Base-by-base conservation (phyloP, 2,888 invertebrate genomes). In the Brachyopa scutellaris region DNA sequence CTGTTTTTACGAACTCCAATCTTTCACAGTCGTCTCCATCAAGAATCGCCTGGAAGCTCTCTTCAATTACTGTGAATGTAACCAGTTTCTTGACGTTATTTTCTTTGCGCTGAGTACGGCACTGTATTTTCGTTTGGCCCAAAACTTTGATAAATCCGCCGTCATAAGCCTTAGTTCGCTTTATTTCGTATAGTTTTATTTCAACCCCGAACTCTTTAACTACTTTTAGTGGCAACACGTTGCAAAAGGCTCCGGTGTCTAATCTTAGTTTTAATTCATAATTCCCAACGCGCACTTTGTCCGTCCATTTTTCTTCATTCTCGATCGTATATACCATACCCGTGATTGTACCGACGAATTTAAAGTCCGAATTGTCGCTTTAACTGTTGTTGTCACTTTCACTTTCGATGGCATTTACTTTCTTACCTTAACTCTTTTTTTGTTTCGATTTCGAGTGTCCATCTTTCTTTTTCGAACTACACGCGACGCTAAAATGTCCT, bases 121-220 rank as follows among this genome's bases (percentile, higher is more conserved):
- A 45, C 23, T 21, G 21, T 5, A 45, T 45, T 45, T 21, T 19
- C 13, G 21, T 21, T 2, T 23, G 11, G 2, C 45, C n/a, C 23
- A 45, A 45, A 45, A 45, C 23, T 11, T 45, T 23, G n/a, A 21
- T 45, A 21, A 45, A 45, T n/a, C 45, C 21, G 45, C 45, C 45
- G 45, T 45, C 45, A 0, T 45, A 45, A 3, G 45, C 19, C 3
- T 45, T 45, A 1, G n/a, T 45, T 45, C 45, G 21, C 21, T 45
- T 45, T 21, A 45, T 45, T 2, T 21, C 2, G 7, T 8, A 19
- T n/a, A n/a, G n/a, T n/a, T n/a, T n/a, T n/a, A n/a, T n/a, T n/a
- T n/a, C n/a, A n/a, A n/a, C n/a, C n/a, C n/a, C n/a, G n/a, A n/a
- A n/a, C n/a, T n/a, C n/a, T 45, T 17, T 23, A 3, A 45, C 45